A percentile compares a stretch with the other conserved stretches of the same genome.
phyloP scores from a whole-genome alignment of 1,140 invertebrate genomes.

The Dryas iulia region DNA sequence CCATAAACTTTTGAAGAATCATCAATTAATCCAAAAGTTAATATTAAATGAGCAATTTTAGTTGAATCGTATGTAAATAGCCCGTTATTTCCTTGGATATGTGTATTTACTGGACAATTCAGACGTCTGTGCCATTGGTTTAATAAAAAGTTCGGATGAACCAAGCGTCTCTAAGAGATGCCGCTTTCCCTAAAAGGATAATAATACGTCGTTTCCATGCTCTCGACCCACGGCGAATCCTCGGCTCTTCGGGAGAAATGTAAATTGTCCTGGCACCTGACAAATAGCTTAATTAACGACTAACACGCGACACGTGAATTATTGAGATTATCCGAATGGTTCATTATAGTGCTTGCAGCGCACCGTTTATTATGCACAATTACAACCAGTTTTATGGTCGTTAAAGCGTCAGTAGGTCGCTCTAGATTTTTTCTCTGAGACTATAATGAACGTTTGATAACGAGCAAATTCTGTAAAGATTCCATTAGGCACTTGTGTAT shows the following conservation, averaged over 20 bases:
- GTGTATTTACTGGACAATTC: slow-evolving; percentile 77
- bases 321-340: slow-evolving; percentile 68
- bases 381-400: slow-evolving; percentile 43
- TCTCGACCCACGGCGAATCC: slow-evolving; percentile 53
- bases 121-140: slow-evolving; percentile 74
- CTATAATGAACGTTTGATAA: slow-evolving; percentile 28
- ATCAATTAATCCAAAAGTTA: neutral
- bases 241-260: slow-evolving; percentile 67
- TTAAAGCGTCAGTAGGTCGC: slow-evolving; percentile 37
- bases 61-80: slow-evolving; percentile 33
- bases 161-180: slow-evolving; percentile 66
- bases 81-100: neutral
- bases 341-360: slow-evolving; percentile 45
- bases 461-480: slow-evolving; percentile 19
- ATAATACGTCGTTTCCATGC: slow-evolving; percentile 76
- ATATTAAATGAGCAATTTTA: neutral
- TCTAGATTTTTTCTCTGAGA: slow-evolving; percentile 36
- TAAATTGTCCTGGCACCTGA: slow-evolving; percentile 73
- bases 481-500: slow-evolving; percentile 11
- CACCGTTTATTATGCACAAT: slow-evolving; percentile 44
- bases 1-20: no score
- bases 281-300: slow-evolving; percentile 80
- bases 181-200: slow-evolving; percentile 78
- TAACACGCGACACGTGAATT: slow-evolving; percentile 69
- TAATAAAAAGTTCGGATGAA: slow-evolving; percentile 70